Conservation (phyloP, 2,888 invertebrate genomes). For the Ceramica pisi region DNA sequence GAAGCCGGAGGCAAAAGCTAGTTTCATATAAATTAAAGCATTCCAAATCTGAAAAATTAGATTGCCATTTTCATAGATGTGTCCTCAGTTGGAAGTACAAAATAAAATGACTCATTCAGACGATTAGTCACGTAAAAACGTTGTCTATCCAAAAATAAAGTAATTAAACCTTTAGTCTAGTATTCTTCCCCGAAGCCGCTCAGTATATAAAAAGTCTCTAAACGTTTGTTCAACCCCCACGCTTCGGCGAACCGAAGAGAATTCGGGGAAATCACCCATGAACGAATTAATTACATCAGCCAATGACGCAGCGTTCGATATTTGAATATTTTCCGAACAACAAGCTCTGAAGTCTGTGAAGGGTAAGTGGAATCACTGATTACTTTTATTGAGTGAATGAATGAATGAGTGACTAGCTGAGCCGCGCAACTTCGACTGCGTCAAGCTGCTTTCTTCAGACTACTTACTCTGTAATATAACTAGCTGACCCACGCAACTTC, state of each 20-base stretch:
- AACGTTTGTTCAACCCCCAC: slow-evolving; percentile 16
- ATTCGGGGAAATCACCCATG: slow-evolving; percentile 55
- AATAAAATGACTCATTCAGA: background rate
- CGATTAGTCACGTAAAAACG: background rate
- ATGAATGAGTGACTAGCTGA: no score
- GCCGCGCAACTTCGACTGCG: no score
- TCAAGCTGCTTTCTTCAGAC: no score
- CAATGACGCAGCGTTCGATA: slow-evolving; percentile 48
- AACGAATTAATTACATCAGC: slow-evolving; percentile 60
- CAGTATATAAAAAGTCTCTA: background rate
- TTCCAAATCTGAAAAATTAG: no score
- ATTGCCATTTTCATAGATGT: background rate
- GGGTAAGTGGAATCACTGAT: slow-evolving; percentile 31
- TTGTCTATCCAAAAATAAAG: background rate
- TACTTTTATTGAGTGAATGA: slow-evolving; percentile 25
- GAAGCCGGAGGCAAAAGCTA: background rate
- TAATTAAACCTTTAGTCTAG: no score
- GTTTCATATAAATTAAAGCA: no score
- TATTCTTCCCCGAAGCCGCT: no score
- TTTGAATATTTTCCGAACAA: slow-evolving; percentile 46
- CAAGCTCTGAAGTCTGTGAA: slow-evolving; percentile 23
- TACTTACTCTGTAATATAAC: no score
- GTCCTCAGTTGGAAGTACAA: background rate
- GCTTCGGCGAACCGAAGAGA: slow-evolving; percentile 41
- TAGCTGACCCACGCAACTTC: no score